These are phyloP conservation scores for Tokudaia tokunoshimensis DNA, from an alignment of 2,797 vertebrate genomes.

Conservation along the genomic window DNA sequence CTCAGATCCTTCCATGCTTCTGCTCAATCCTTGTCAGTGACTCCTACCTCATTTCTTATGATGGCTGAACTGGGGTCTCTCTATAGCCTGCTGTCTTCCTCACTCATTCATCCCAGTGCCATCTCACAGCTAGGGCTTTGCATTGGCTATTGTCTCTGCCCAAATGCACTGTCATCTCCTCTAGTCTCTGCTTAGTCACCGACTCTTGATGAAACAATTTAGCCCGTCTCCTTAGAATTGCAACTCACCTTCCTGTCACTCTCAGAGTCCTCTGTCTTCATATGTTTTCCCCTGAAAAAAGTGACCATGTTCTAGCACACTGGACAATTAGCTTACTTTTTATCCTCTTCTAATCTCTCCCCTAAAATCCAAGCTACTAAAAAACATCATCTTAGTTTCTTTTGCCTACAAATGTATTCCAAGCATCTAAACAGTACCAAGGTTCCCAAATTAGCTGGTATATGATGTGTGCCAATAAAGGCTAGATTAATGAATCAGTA, in stretches of 20 bases:
- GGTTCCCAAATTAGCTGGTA: not conserved
- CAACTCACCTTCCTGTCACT: not conserved
- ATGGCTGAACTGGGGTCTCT: not conserved
- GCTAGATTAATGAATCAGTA: not conserved
- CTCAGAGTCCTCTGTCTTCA: not conserved
- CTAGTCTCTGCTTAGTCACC: not conserved
- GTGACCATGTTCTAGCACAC: not conserved
- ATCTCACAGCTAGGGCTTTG: not conserved
- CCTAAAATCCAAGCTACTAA: constrained; percentile 34
- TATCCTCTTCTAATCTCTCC: not conserved
- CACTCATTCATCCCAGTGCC: not conserved
- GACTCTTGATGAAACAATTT: not conserved
- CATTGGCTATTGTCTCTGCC: not conserved
- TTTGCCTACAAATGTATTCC: constrained; percentile 30
- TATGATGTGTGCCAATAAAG: not conserved
- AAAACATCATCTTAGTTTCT: not conserved
- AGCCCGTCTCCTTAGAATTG: not conserved
- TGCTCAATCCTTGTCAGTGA: not conserved
- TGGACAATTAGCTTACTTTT: not conserved
- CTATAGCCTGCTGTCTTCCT: not conserved
- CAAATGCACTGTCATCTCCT: not conserved
- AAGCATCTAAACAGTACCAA: not conserved
- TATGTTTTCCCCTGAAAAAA: not conserved
- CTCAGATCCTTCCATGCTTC: not conserved
- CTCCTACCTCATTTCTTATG: not conserved